Percentiles rank a stretch among this genome's conserved stretches.
Evolutionary conservation across 2,888 invertebrate species (phyloP).

Genomic region (Dilophus febrilis): DNA sequence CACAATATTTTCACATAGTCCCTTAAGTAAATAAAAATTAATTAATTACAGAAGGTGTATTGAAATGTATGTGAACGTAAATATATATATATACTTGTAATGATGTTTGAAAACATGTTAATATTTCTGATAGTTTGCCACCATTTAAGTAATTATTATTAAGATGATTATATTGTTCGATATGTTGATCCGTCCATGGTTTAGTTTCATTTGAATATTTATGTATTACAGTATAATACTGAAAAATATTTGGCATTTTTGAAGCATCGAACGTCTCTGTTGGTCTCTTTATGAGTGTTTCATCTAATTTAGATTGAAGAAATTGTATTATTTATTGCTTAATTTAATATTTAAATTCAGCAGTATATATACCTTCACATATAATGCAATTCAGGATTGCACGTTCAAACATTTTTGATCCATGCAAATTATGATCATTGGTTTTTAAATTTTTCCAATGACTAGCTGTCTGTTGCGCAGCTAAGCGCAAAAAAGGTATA

Average conservation of each 20-base stretch:
- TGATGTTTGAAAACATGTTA: slow-evolving; percentile 30
- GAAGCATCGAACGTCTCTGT: too few species aligned
- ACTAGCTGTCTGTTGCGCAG: slow-evolving; percentile 46
- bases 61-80: too few species aligned
- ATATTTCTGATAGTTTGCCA: slow-evolving; percentile 22
- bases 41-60: too few species aligned
- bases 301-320: too few species aligned
- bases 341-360: too few species aligned
- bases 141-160: slow-evolving; percentile 15
- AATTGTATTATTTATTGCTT: too few species aligned
- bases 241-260: background rate
- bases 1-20: slow-evolving; percentile 37
- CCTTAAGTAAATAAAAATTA: slow-evolving; percentile 31
- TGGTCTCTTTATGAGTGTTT: too few species aligned
- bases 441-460: slow-evolving; percentile 34
- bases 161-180: slow-evolving; percentile 13
- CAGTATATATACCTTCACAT: slow-evolving; percentile 28
- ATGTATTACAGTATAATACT: background rate
- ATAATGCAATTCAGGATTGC: slow-evolving; percentile 46
- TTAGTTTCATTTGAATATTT: background rate
- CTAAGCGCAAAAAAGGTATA: slow-evolving; percentile 52
- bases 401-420: slow-evolving; percentile 36
- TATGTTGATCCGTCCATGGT: slow-evolving; percentile 16
- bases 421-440: slow-evolving; percentile 27
- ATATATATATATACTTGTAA: slow-evolving; percentile 37